Evolutionary conservation across 92 coral and sea anemone genomes (phyloP).

Genomic region (Parazoanthus swiftii): DNA sequence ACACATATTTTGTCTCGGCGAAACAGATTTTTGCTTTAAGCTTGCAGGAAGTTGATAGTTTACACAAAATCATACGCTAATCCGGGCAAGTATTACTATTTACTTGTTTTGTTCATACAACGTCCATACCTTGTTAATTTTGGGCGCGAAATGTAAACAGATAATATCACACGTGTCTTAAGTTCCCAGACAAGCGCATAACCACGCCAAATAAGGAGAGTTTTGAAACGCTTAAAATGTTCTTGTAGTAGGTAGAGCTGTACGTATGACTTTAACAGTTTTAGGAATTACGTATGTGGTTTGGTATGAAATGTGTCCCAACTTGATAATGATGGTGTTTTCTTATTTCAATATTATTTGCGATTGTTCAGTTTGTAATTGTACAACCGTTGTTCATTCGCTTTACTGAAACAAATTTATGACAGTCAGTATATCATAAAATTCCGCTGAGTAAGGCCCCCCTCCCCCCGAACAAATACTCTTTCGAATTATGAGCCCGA

Average conservation of each 20-base stretch:
- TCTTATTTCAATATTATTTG: no score
- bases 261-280: no score
- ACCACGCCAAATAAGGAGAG: background rate
- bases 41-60: background rate
- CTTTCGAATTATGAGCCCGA: no score
- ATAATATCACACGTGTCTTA: background rate
- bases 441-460: no score
- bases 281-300: no score
- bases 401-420: no score
- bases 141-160: slow-evolving; percentile 12
- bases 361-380: no score
- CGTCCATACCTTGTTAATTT: background rate
- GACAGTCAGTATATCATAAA: no score
- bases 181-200: slow-evolving; percentile 3
- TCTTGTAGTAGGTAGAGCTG: background rate
- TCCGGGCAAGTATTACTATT: background rate
- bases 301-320: no score
- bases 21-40: background rate
- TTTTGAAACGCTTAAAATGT: background rate
- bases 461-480: no score
- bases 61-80: background rate
- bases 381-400: no score
- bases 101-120: background rate
- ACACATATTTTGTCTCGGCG: background rate
- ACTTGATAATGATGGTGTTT: no score